Conservation (phyloP, 2,888 invertebrate species). For the Scrobipalpa costella region DNA sequence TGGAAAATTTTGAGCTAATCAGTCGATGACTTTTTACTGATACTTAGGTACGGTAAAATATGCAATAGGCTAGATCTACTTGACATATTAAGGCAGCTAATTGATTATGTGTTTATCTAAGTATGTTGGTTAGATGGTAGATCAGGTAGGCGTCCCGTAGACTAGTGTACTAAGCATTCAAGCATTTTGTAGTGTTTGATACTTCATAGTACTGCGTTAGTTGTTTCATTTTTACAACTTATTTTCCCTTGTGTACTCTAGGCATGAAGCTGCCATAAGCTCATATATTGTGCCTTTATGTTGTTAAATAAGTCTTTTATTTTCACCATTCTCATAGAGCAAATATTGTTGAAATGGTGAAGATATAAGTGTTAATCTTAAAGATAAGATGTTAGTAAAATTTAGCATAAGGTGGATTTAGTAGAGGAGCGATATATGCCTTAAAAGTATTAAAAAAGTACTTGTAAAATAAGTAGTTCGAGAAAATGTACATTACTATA, state of each 20-base stretch:
- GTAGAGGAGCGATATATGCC: slow-evolving; percentile 67
- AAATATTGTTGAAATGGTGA: slow-evolving; percentile 38
- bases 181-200: slow-evolving; percentile 61
- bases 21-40: no score
- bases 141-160: background rate
- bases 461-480: slow-evolving; percentile 68
- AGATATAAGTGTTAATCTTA: slow-evolving; percentile 35
- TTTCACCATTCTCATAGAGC: slow-evolving; percentile 40
- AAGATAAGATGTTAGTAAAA: slow-evolving; percentile 55
- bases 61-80: background rate
- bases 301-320: slow-evolving; percentile 47
- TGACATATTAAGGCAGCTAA: background rate
- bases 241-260: slow-evolving; percentile 50
- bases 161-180: slow-evolving; percentile 32
- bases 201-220: slow-evolving; percentile 43
- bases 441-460: slow-evolving; percentile 77
- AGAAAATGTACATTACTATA: slow-evolving; percentile 78
- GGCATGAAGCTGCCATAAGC: slow-evolving; percentile 70
- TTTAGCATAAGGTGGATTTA: slow-evolving; percentile 69
- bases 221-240: slow-evolving; percentile 32
- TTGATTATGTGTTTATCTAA: background rate
- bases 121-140: background rate
- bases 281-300: slow-evolving; percentile 67
- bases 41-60: no score
- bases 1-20: no score